A percentile compares a stretch with the other conserved stretches of the same genome.
Evolutionary conservation across 2,797 vertebrate genomes (phyloP).

Genomic region (Bovichtus diacanthus): DNA sequence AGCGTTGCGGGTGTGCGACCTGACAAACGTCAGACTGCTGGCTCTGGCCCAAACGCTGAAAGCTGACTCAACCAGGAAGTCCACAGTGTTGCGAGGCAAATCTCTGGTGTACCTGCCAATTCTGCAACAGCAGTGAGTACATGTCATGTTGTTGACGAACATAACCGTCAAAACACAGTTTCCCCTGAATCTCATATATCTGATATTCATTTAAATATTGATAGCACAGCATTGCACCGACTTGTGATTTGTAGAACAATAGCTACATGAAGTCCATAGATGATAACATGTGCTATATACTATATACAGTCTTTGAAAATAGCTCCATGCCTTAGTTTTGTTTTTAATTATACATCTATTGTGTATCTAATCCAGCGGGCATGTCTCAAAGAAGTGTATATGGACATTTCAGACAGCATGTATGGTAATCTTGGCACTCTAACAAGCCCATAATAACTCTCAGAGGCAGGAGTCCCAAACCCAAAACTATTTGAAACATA

Average conservation of each 20-base stretch:
- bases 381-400: constrained; percentile 11
- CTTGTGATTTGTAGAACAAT: neutral
- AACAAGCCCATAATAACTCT: constrained; percentile 41
- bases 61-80: constrained; percentile 78
- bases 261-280: neutral
- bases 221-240: neutral
- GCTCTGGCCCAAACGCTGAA: constrained; percentile 79
- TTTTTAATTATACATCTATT: constrained; percentile 28
- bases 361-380: constrained; percentile 17
- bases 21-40: constrained; percentile 79
- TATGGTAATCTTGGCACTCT: constrained; percentile 32
- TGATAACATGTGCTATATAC: neutral
- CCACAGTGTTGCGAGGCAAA: constrained; percentile 79
- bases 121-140: constrained; percentile 53
- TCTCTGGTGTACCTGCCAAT: constrained; percentile 80
- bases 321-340: neutral
- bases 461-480: constrained; percentile 42
- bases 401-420: constrained; percentile 21
- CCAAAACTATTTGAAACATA: constrained; percentile 23
- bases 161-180: neutral
- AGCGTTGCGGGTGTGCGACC: constrained; percentile 65
- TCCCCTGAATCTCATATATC: neutral
- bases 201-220: neutral
- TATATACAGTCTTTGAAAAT: neutral
- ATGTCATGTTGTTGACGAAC: neutral